These are phyloP conservation scores for Emys orbicularis DNA, from an alignment of 2,797 vertebrate genomes.

Conservation along the genomic window DNA sequence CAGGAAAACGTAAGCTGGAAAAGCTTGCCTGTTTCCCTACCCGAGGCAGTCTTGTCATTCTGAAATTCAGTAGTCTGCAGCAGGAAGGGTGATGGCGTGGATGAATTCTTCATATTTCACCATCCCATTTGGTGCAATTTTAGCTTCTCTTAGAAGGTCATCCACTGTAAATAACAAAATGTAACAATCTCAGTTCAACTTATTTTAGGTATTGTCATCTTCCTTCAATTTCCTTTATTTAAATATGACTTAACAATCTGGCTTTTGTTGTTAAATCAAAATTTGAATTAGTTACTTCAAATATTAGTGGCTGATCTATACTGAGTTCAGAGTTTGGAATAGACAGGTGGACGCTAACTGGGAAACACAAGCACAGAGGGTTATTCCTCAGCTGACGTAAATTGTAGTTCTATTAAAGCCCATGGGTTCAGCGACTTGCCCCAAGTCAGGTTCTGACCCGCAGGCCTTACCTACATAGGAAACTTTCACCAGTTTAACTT, in stretches of 20 bases:
- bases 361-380: not conserved
- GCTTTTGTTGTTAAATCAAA: not conserved
- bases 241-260: not conserved
- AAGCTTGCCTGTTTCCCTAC: not conserved
- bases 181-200: not conserved
- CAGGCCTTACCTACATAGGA: not conserved
- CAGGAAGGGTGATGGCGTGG: conserved; percentile 86
- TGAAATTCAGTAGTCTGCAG: conserved; percentile 84
- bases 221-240: not conserved
- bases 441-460: not conserved
- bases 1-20: accelerated
- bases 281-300: not conserved
- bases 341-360: not conserved
- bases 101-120: conserved; percentile 92
- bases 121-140: conserved; percentile 84
- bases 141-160: conserved; percentile 90
- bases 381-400: not conserved
- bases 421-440: not conserved
- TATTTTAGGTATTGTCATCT: accelerated
- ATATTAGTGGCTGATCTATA: not conserved
- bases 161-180: conserved; percentile 84
- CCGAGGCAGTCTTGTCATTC: accelerated
- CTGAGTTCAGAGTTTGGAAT: too few relatives aligned
- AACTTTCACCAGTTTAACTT: not conserved
- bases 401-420: not conserved